A percentile compares a stretch with the other conserved stretches of the same genome.
These are phyloP conservation scores for Leptodactylus fallax DNA, from an alignment of 2,797 vertebrate genomes.

Conservation along the genomic window DNA sequence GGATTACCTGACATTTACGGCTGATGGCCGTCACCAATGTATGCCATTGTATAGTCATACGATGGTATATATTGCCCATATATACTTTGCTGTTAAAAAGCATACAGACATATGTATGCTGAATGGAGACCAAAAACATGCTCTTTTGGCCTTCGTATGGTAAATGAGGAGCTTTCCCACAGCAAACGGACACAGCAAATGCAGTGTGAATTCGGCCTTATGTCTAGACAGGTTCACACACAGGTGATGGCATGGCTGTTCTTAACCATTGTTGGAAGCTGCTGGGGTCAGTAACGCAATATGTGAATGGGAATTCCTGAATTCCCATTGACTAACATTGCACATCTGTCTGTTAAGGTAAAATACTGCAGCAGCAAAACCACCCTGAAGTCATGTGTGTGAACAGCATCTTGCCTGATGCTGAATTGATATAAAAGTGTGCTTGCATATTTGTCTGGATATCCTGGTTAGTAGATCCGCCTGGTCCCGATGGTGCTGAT, in stretches of 20 bases:
- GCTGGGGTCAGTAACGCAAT: not conserved
- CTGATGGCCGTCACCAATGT: no score
- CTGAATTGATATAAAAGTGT: not conserved
- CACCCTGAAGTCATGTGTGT: not conserved
- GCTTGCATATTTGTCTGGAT: not conserved
- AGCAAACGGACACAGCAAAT: no score
- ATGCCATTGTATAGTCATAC: no score
- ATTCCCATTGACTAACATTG: not conserved
- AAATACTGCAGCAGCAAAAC: not conserved
- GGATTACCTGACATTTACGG: no score
- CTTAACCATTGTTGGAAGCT: not conserved
- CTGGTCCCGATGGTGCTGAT: constrained; percentile 39
- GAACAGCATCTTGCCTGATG: not conserved
- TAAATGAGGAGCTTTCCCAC: no score
- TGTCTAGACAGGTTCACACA: not conserved
- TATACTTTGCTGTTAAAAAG: no score
- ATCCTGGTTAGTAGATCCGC: constrained; percentile 13
- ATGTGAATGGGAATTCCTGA: not conserved
- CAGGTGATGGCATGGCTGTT: not conserved
- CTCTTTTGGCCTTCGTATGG: no score
- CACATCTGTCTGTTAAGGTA: not conserved
- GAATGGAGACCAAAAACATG: no score
- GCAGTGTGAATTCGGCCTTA: no score
- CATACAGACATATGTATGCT: no score
- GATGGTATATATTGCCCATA: no score